Conservation (phyloP, 2,888 invertebrate genomes). For the Malthinus seriepunctatus region DNA sequence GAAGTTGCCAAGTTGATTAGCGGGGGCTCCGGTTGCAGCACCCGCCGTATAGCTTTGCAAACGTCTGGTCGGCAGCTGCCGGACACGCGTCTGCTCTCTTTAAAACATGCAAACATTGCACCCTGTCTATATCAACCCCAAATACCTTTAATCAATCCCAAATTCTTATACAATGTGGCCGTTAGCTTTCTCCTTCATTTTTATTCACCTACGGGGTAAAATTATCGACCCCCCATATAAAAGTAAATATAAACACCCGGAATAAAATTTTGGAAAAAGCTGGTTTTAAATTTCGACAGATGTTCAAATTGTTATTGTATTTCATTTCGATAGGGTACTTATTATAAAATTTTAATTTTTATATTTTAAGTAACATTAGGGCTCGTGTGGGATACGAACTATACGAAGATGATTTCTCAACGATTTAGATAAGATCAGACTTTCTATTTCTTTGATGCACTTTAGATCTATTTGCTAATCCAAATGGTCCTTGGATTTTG, state of each 20-base stretch:
- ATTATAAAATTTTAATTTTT: no score
- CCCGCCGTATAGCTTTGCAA: slow-evolving; percentile 22
- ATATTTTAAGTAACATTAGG: not conserved
- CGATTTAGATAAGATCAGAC: no score
- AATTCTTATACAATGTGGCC: slow-evolving; percentile 17
- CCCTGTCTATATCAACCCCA: slow-evolving; percentile 24
- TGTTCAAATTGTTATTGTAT: slow-evolving; percentile 8
- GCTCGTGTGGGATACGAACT: not conserved
- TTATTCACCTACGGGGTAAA: slow-evolving; percentile 6
- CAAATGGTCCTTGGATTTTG: no score
- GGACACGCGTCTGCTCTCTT: slow-evolving; percentile 37
- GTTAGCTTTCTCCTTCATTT: slow-evolving; percentile 10
- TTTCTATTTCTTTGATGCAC: no score
- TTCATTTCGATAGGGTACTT: not conserved
- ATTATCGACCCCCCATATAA: not conserved
- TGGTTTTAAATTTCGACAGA: slow-evolving; percentile 18
- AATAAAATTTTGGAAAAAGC: slow-evolving; percentile 13
- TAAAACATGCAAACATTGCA: slow-evolving; percentile 28
- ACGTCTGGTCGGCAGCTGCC: slow-evolving; percentile 38
- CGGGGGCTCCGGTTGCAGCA: slow-evolving; percentile 26
- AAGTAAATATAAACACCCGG: slow-evolving; percentile 9
- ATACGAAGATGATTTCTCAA: not conserved
- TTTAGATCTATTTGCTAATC: no score
- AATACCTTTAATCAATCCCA: slow-evolving; percentile 26
- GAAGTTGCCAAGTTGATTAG: slow-evolving; percentile 35